Base-by-base conservation (phyloP, 2,797 vertebrate genomes). In the Rhabdophis nuchalis region DNA sequence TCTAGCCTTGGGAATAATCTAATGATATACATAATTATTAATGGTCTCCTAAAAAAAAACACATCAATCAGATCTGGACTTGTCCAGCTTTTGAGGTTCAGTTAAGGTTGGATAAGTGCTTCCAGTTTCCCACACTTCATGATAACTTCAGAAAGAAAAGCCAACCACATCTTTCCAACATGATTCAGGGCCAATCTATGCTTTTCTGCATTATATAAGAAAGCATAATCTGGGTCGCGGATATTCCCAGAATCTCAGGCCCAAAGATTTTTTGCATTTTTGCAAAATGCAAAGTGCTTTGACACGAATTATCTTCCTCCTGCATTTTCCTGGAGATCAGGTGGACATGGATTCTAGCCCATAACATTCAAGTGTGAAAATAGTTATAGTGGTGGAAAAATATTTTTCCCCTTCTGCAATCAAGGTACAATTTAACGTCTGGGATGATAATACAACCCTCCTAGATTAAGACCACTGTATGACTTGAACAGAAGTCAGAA, bases 381-480 rank as follows among this genome's bases (percentile, higher is more conserved):
- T 52, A 32, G 50, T 61, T 86, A 85, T 14, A 86, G 4, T 82
- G 93, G 16, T 36, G 57, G 32, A 32, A 8, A 36, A 72, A 85
- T 0, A 25, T 27, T 2, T 12, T 14, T 77, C 10, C 25, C 5
- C 1, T 91, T 93, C 56, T 58, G 92, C 86, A 27, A 0, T 2
- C 0, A 57, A 27, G 54, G 32, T 36, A 2, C 0, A 56, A 89
- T 89, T 94, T 14, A 58, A 93, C 1, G 36, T 92, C 18, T 11
- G 88, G 11, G 91, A 46, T 54, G 0, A 0, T 2, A 12, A 14
- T 64, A 13, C 89, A 0, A 41, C 20, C 20, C 32, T 77, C 41
- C 72, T 11, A 97, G 97, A 97, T 97, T 97, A 97, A 96, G 95
- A 96, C 96, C 95, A 97, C 96, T 97, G 98, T 90, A 97, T 97